Evolutionary conservation across 2,113 vertebrate genomes (phyloP).

Genomic region (Oriolus oriolus): DNA sequence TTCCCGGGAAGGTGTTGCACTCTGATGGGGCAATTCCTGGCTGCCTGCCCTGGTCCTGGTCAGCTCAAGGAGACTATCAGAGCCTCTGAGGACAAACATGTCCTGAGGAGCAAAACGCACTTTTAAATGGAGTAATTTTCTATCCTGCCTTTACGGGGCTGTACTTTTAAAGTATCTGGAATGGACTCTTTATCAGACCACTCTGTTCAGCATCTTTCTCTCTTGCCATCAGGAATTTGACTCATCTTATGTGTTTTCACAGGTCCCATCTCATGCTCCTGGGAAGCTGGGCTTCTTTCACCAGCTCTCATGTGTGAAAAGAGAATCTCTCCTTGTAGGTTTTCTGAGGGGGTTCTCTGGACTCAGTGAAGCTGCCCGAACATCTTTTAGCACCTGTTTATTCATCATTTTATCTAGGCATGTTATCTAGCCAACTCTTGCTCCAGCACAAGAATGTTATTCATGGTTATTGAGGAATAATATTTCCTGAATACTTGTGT

Average conservation of each 20-base stretch:
- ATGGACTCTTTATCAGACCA: neutral
- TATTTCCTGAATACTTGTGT: constrained; percentile 18
- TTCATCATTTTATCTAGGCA: neutral
- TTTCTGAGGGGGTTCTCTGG: neutral
- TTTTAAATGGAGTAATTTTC: neutral
- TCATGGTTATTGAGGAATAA: neutral
- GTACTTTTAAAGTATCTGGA: neutral
- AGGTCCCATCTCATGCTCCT: neutral
- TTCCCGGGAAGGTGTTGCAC: accelerated
- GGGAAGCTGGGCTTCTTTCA: neutral
- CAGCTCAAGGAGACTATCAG: neutral
- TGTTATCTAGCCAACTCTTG: neutral
- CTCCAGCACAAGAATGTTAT: neutral
- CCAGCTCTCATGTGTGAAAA: neutral
- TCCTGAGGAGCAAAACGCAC: accelerated
- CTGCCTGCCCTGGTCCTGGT: neutral
- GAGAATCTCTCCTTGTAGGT: neutral
- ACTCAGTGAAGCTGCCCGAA: neutral
- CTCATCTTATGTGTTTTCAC: neutral
- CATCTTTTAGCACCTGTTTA: neutral
- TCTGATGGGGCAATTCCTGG: neutral
- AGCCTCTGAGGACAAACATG: neutral
- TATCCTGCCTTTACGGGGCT: accelerated
- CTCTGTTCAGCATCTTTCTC: accelerated
- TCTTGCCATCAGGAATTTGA: neutral